These are phyloP conservation scores for Aradophagus sp. DNA, from an alignment of 1,140 invertebrate species.

Conservation along the genomic window DNA sequence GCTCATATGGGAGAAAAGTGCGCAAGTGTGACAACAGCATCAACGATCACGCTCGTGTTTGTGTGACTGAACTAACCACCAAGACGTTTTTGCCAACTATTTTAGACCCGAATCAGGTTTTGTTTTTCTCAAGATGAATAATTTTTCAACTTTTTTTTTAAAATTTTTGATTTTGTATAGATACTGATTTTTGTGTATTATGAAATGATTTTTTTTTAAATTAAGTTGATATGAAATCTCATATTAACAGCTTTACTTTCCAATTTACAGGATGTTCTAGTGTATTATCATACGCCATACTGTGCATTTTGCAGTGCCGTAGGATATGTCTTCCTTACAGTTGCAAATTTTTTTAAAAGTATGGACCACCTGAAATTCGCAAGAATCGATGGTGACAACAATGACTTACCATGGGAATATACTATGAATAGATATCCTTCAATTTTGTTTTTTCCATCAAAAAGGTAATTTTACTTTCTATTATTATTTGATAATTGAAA, in stretches of 20 bases:
- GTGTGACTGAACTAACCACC: conserved; percentile 77
- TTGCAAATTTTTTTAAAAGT: conserved; percentile 78
- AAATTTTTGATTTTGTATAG: too few relatives aligned
- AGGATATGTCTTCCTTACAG: conserved; percentile 79
- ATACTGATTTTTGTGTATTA: too few relatives aligned
- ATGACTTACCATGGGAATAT: conserved; percentile 89
- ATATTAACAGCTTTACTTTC: too few relatives aligned
- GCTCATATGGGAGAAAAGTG: conserved; percentile 57
- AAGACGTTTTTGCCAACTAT: conserved; percentile 74
- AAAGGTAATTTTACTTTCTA: conserved; percentile 72
- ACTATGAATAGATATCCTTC: conserved; percentile 84
- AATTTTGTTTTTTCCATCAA: conserved; percentile 83
- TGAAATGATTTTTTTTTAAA: too few relatives aligned
- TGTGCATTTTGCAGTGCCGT: conserved; percentile 84
- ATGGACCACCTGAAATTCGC: conserved; percentile 78
- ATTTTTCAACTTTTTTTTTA: conserved; percentile 11
- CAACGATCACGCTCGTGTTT: conserved; percentile 62
- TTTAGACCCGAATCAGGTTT: conserved; percentile 68
- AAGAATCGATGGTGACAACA: conserved; percentile 85
- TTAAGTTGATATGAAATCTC: too few relatives aligned
- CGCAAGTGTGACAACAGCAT: conserved; percentile 51
- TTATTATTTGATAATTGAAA: too few relatives aligned
- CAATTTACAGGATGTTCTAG: conserved; percentile 81
- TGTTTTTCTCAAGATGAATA: conserved; percentile 5
- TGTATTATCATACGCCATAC: conserved; percentile 82